Evolutionary conservation across 2,888 invertebrate genomes (phyloP).

Genomic region (Augochlorella aurata): DNA sequence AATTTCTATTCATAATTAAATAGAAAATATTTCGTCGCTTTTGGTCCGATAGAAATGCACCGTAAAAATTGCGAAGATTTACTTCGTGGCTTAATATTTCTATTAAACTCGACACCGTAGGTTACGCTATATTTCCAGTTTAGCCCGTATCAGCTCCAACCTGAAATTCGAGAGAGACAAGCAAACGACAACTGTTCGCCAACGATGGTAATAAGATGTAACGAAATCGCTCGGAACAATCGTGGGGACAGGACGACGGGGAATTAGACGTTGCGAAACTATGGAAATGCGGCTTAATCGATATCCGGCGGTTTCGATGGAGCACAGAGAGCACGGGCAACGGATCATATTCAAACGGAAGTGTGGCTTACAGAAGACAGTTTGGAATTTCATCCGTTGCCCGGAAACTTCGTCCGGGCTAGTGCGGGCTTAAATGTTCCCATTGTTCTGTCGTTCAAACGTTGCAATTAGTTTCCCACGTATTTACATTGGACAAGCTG

Average conservation of each 20-base stretch:
- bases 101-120: background rate
- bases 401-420: conserved; percentile 40
- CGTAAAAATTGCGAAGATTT: no score
- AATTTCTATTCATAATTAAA: no score
- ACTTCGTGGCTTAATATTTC: background rate
- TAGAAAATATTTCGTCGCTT: no score
- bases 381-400: conserved; percentile 59
- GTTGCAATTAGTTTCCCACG: conserved; percentile 58
- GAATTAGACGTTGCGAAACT: conserved; percentile 50
- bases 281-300: conserved; percentile 55
- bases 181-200: background rate
- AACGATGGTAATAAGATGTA: background rate
- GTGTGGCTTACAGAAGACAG: conserved; percentile 56
- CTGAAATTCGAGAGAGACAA: background rate
- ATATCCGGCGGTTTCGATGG: conserved; percentile 50
- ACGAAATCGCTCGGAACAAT: conserved; percentile 28
- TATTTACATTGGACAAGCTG: conserved; percentile 31
- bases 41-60: no score
- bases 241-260: background rate
- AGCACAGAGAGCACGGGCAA: conserved; percentile 13
- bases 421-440: conserved; percentile 41
- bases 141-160: background rate
- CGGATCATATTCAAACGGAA: conserved; percentile 61
- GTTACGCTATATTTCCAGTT: background rate
- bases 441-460: conserved; percentile 51